Base-by-base conservation (phyloP, 2,888 invertebrate genomes). In the Notocelia uddmanniana region DNA sequence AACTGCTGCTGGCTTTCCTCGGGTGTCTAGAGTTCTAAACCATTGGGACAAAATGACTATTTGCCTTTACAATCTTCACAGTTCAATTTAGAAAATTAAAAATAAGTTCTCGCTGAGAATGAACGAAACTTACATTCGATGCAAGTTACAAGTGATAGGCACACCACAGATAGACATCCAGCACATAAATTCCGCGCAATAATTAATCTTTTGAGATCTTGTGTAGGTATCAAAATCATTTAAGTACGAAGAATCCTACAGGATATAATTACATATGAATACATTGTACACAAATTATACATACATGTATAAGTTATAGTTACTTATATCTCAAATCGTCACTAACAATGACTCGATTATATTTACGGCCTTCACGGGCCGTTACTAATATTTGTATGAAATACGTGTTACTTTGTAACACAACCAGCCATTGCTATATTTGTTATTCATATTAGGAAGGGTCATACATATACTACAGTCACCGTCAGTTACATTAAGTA, bases 381-480 rank as follows among this genome's bases (percentile, higher is more conserved):
- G 48, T 62, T 19, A 45, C 19, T n/a, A n/a, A 19, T 19, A 21
- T 26, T 13, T 23, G n/a, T 19, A 50, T 50, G 13, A 63, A 63
- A 50, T 21, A 26, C 21, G 52, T 34, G 52, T 34, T 31, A 63
- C 63, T 52, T 34, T 52, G 34, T 63, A 19, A 34, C 13, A 50
- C 18, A 34, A 26, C 13, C 13, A 31, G 19, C n/a, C 19, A 19
- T 11, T 19, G n/a, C 15, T 63, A 21, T 41, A 41, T n/a, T 59
- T 10, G 23, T 41, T 19, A 41, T 41, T 15, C 18, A 11, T 34
- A 21, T 34, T 52, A 34, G 52, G 18, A 10, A 34, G 34, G 52
- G 63, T 21, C 8, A 52, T 52, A 50, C 26, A 55, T 13, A 59
- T n/a, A 62, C 26, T 50, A 50, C 62, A 62, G 48, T 62, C 48